These are phyloP conservation scores for Ceratothoa steindachneri DNA, from an alignment of 2,888 invertebrate genomes.

Conservation along the genomic window DNA sequence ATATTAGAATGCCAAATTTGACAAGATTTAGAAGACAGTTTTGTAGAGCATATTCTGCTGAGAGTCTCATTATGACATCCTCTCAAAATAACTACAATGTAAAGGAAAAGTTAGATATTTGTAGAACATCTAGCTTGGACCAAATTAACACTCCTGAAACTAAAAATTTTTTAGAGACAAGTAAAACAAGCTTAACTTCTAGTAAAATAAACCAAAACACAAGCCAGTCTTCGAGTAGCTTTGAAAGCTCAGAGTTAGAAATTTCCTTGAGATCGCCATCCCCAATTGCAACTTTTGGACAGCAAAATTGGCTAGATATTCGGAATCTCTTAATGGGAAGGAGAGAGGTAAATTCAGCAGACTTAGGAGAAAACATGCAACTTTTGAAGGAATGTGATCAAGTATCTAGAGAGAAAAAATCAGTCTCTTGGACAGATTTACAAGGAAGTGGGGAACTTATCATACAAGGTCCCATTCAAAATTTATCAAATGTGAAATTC, in stretches of 20 bases:
- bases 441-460: conserved; percentile 24
- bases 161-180: background rate
- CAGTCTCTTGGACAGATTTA: conserved; percentile 40
- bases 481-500: background rate
- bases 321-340: background rate
- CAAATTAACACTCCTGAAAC: background rate
- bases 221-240: too few species aligned
- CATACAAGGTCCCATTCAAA: background rate
- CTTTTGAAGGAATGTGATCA: background rate
- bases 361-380: background rate
- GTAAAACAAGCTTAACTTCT: too few species aligned
- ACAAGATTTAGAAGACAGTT: too few species aligned
- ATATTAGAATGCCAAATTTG: too few species aligned
- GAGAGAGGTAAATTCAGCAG: background rate
- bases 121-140: background rate
- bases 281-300: background rate
- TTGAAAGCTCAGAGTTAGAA: background rate
- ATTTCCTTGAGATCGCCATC: background rate
- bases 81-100: too few species aligned
- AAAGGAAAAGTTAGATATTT: background rate
- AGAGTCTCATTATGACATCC: too few species aligned
- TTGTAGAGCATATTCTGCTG: too few species aligned
- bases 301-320: background rate
- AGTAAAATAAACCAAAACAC: too few species aligned
- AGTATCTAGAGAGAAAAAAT: conserved; percentile 18